A percentile compares a stretch with the other conserved stretches of the same genome.
These are phyloP conservation scores for Pollenia angustigena DNA, from an alignment of 2,888 invertebrate genomes.

Conservation along the genomic window DNA sequence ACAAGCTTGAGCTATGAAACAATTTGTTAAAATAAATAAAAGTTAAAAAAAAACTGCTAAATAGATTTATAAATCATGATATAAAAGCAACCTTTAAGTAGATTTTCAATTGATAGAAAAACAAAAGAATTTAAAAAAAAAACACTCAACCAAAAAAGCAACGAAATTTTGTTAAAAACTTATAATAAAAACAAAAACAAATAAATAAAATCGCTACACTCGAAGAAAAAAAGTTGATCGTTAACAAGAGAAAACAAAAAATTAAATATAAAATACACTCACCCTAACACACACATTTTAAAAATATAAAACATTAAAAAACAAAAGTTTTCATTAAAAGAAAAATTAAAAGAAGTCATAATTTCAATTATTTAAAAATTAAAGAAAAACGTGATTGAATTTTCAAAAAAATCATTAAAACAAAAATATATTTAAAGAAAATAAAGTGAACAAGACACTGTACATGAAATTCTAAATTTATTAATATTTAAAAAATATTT, in stretches of 20 bases:
- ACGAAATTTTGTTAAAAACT: slow-evolving; percentile 66
- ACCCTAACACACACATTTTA: neutral
- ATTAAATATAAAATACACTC: neutral
- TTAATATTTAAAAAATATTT: slow-evolving; percentile 55
- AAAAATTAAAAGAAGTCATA: neutral
- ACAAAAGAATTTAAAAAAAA: slow-evolving; percentile 31
- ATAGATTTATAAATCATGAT: slow-evolving; percentile 39
- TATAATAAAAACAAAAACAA: slow-evolving; percentile 10
- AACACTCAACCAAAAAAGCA: slow-evolving; percentile 53
- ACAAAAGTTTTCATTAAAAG: neutral
- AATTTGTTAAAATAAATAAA: slow-evolving; percentile 27
- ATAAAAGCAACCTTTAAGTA: slow-evolving; percentile 58
- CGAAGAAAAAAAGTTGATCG: slow-evolving; percentile 66
- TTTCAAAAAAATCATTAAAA: slow-evolving; percentile 6
- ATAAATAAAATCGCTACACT: slow-evolving; percentile 24
- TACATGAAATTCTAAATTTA: slow-evolving; percentile 76
- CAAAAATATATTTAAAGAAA: slow-evolving; percentile 52
- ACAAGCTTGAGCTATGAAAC: slow-evolving; percentile 34
- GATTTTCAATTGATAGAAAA: slow-evolving; percentile 66
- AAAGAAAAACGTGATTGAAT: slow-evolving; percentile 21
- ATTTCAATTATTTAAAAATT: neutral
- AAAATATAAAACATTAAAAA: neutral
- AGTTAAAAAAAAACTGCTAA: slow-evolving; percentile 50
- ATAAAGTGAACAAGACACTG: slow-evolving; percentile 71
- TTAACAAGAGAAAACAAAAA: slow-evolving; percentile 63